Evolutionary conservation across 35 echinoderm and acorn worm species (phyloP).

Genomic region (Ophioderma brevispina): DNA sequence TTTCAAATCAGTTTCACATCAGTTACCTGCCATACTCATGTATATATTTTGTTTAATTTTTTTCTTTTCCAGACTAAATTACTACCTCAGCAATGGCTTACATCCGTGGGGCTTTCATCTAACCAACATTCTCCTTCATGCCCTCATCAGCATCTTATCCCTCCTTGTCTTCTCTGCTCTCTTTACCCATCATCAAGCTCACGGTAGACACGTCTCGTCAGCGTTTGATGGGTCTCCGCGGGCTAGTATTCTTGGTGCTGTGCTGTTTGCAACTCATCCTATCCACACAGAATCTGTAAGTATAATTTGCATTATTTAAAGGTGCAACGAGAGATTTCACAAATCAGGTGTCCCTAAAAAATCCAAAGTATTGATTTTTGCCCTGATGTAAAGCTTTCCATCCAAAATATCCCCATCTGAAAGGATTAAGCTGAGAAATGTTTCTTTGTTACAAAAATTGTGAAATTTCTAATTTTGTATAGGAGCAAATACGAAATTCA

Average conservation of each 20-base stretch:
- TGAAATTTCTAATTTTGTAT: no score
- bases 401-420: no score
- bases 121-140: slow-evolving; percentile 82
- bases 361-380: no score
- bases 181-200: not conserved
- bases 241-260: slow-evolving; percentile 78
- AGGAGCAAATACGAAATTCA: no score
- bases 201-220: not conserved
- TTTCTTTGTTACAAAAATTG: no score
- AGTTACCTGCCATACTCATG: no score
- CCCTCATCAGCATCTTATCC: slow-evolving; percentile 61
- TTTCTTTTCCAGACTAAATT: slow-evolving; percentile 63
- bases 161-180: slow-evolving; percentile 61
- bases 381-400: no score
- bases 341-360: no score
- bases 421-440: no score
- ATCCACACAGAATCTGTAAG: slow-evolving; percentile 98
- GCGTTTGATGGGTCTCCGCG: not conserved
- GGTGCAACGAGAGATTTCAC: no score
- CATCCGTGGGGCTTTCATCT: slow-evolving; percentile 84
- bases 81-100: slow-evolving; percentile 73
- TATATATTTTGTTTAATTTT: slow-evolving; percentile 30
- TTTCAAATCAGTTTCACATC: no score
- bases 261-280: slow-evolving; percentile 93
- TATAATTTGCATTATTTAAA: not conserved